Evolutionary conservation across 2,888 invertebrate genomes (phyloP).

Genomic region (Choristoneura rosaceana): DNA sequence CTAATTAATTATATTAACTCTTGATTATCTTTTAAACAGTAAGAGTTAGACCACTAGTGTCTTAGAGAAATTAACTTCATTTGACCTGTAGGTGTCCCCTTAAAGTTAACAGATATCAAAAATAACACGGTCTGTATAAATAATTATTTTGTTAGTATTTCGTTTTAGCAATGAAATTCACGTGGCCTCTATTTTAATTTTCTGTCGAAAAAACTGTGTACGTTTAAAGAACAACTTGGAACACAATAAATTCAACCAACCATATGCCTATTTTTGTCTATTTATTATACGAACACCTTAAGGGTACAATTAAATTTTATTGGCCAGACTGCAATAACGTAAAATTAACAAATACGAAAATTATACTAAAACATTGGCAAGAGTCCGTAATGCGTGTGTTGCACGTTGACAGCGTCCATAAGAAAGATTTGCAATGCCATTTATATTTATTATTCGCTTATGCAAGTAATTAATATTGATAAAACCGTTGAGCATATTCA

Average conservation of each 20-base stretch:
- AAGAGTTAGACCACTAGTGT: no score
- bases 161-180: no score
- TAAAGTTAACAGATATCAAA: no score
- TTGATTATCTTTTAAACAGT: no score
- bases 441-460: slow-evolving; percentile 39
- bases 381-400: slow-evolving; percentile 34
- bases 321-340: slow-evolving; percentile 38
- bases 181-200: no score
- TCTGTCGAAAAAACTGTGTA: no score
- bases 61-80: no score
- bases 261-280: slow-evolving; percentile 13
- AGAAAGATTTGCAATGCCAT: slow-evolving; percentile 36
- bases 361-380: slow-evolving; percentile 50
- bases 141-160: no score
- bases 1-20: no score
- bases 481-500: slow-evolving; percentile 19
- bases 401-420: slow-evolving; percentile 28
- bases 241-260: neutral
- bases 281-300: slow-evolving; percentile 31
- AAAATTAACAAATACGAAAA: slow-evolving; percentile 56
- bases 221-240: no score
- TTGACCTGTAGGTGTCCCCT: no score
- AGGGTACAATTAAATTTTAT: slow-evolving; percentile 40
- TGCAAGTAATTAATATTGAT: slow-evolving; percentile 36
- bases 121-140: no score